A percentile compares a stretch with the other conserved stretches of the same genome.
Conservation (phyloP, 1,140 invertebrate genomes). For the Andricus grossulariae region DNA sequence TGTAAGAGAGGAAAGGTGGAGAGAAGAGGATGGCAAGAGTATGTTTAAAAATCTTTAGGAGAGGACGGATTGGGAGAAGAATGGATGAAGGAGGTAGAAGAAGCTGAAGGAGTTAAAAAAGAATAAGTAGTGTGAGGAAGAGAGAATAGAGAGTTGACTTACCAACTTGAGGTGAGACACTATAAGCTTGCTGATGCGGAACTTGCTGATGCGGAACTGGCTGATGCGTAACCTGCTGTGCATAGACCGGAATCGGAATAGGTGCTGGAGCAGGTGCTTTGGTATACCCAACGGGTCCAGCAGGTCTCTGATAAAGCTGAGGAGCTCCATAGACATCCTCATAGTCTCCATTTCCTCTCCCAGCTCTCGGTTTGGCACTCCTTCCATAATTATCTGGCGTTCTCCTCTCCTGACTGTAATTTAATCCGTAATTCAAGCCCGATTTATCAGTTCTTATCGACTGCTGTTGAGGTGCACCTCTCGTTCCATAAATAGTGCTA, state of each 20-base stretch:
- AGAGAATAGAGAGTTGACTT: neutral
- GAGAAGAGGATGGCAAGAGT: no score
- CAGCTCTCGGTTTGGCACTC: constrained; percentile 72
- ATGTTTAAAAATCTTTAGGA: no score
- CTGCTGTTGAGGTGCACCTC: constrained; percentile 52
- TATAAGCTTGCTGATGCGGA: constrained; percentile 50
- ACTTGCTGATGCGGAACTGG: constrained; percentile 53
- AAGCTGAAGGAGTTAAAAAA: no score
- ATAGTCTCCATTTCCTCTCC: constrained; percentile 80
- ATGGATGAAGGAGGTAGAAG: no score
- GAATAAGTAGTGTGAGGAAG: no score
- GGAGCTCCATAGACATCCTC: constrained; percentile 83
- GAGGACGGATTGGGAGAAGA: no score
- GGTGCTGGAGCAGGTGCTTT: constrained; percentile 65
- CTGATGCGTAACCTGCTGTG: constrained; percentile 55
- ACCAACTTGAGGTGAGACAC: constrained; percentile 24
- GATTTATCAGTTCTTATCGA: constrained; percentile 68
- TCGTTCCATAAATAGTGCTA: constrained; percentile 64
- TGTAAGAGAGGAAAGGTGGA: no score
- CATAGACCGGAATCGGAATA: constrained; percentile 61
- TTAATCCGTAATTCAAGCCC: constrained; percentile 67
- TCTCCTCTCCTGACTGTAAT: constrained; percentile 78
- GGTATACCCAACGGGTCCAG: constrained; percentile 74
- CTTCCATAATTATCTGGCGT: constrained; percentile 89
- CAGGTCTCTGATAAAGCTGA: constrained; percentile 74